Evolutionary conservation across 1,140 invertebrate genomes (phyloP), one percentile per base, ranked within the genome.

Genomic region (Drosophila pachea): DNA sequence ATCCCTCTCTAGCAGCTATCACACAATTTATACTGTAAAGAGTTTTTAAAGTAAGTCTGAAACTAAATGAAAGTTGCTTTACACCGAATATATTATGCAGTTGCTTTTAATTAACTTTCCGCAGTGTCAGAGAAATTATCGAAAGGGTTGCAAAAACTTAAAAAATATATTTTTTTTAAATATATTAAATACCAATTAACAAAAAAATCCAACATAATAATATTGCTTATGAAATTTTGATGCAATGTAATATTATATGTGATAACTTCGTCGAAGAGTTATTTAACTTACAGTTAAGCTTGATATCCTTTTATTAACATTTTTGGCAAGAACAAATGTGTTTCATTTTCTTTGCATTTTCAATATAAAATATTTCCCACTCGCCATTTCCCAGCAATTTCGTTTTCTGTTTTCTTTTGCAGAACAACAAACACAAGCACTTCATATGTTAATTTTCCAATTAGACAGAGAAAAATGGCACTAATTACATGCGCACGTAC

Each of bases 371-470:
- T 40, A 12, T 59, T 72, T 45, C 22, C 58, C 43, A 49, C 65
- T 66, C 70, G 42, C 11, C 43, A 52, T 58, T 66, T 43, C 31
- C 52, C 45, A 9, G 11, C 33, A 45, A 45, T 35, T 36, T 49
- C 7, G 22, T 11, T 22, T 38, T 11, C 16, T 47, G 38, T 53
- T 55, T 35, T 68, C 38, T 36, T 65, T 65, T 60, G 36, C 36
- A 14, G 47, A 45, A 32, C 38, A 67, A 66, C 49, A 73, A 73
- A 74, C 61, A 77, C 77, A 86, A 81, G 72, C 81, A 81, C 81
- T 86, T 86, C 77, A 86, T 86, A 86, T 86, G 82, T 86, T 86
- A 86, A 86, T 86, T 86, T 86, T 86, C 74, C 74, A 86, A 86
- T 86, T 86, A 86, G 77, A 81, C 77, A 73, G 73, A 55, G 65